phyloP scores from a whole-genome alignment of 2,113 vertebrate species.

The Psammodynastes pulverulentus region DNA sequence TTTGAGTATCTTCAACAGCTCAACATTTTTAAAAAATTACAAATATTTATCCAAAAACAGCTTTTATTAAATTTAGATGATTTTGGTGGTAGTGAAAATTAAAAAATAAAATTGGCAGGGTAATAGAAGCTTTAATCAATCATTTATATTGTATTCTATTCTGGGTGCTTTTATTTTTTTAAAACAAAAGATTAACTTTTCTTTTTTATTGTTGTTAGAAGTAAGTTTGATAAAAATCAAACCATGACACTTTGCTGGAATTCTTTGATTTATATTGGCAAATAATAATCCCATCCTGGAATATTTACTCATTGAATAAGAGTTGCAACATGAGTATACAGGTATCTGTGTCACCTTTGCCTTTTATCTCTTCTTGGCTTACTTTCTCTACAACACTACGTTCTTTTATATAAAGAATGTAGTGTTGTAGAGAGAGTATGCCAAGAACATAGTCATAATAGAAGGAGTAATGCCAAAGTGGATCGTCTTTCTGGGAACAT shows the following conservation, averaged over 20 bases:
- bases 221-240: neutral
- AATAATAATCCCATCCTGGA: neutral
- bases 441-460: neutral
- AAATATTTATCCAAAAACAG: neutral
- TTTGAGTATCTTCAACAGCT: neutral
- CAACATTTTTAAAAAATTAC: neutral
- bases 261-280: neutral
- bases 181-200: neutral
- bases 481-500: neutral
- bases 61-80: neutral
- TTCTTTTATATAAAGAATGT: neutral
- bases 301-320: conserved; percentile 5
- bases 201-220: neutral
- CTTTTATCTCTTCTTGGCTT: neutral
- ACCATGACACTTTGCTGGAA: neutral
- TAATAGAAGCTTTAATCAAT: neutral
- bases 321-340: neutral
- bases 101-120: neutral
- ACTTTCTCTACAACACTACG: neutral
- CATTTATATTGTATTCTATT: neutral
- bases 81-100: neutral
- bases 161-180: neutral
- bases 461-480: neutral
- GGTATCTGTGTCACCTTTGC: neutral
- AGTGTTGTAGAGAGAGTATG: neutral